phyloP scores from a whole-genome alignment of 2,888 invertebrate genomes.

The Plebejus anna region DNA sequence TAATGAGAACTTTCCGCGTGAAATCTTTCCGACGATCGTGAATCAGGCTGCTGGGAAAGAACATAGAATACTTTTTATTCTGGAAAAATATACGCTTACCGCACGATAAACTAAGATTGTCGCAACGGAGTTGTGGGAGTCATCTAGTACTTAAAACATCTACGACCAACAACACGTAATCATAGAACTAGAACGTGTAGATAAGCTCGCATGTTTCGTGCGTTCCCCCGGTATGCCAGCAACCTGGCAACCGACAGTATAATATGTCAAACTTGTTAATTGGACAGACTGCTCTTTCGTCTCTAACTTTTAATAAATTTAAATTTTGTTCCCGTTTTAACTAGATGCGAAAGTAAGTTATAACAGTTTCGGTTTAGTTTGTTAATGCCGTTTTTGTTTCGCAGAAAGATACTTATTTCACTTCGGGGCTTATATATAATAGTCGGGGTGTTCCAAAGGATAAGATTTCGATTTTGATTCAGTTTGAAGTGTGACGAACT shows the following conservation, averaged over 20 bases:
- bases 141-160: no score
- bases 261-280: constrained; percentile 30
- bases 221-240: background rate
- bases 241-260: no score
- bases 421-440: background rate
- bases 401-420: background rate
- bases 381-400: constrained; percentile 1
- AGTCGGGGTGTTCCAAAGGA: no score
- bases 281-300: constrained; percentile 30
- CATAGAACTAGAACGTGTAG: background rate
- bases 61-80: no score
- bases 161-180: no score
- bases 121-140: no score
- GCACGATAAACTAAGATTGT: no score
- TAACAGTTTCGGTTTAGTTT: constrained; percentile 30
- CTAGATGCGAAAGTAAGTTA: constrained; percentile 30
- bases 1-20: no score
- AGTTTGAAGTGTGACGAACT: background rate
- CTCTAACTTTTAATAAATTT: constrained; percentile 32
- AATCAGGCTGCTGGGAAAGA: no score
- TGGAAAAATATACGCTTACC: no score
- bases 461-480: background rate
- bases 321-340: constrained; percentile 31
- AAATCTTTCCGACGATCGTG: no score
- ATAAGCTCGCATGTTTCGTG: background rate